phyloP scores from a whole-genome alignment of 1,140 invertebrate species.

The Bombus confusus region DNA sequence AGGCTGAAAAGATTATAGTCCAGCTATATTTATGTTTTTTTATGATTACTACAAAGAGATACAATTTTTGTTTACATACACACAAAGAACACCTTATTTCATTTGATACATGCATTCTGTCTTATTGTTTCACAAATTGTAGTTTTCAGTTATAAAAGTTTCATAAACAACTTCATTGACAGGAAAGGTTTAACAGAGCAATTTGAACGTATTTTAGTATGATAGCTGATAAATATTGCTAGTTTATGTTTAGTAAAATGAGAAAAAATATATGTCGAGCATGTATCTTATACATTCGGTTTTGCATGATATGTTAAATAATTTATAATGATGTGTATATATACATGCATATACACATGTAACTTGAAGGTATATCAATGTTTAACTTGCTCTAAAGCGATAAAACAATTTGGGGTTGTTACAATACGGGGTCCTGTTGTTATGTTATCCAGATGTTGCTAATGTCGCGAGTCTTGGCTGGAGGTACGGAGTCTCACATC shows the following conservation, averaged over 20 bases:
- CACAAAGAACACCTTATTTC: background rate
- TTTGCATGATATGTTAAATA: conserved; percentile 66
- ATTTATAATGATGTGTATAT: conserved; percentile 31
- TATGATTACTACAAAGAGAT: background rate
- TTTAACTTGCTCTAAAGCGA: conserved; percentile 65
- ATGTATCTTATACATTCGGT: conserved; percentile 63
- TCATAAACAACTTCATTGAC: conserved; percentile 5
- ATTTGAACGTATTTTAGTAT: conserved; percentile 48
- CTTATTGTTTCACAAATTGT: conserved; percentile 8
- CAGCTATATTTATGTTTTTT: background rate
- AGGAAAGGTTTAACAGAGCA: conserved; percentile 32
- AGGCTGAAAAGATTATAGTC: conserved; percentile 9
- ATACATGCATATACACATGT: conserved; percentile 32
- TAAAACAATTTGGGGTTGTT: conserved; percentile 69
- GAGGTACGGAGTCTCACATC: conserved; percentile 75
- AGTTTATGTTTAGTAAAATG: conserved; percentile 26
- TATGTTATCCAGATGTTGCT: conserved; percentile 80
- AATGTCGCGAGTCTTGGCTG: conserved; percentile 75
- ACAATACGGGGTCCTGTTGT: conserved; percentile 73
- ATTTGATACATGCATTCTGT: conserved; percentile 37
- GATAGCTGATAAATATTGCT: conserved; percentile 15
- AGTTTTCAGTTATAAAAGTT: conserved; percentile 34
- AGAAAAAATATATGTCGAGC: conserved; percentile 40
- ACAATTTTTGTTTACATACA: background rate
- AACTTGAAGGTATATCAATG: conserved; percentile 55